Evolutionary conservation across 1,140 invertebrate species (phyloP), one percentile per base, ranked within the genome.

Genomic region (Varroa destructor): DNA sequence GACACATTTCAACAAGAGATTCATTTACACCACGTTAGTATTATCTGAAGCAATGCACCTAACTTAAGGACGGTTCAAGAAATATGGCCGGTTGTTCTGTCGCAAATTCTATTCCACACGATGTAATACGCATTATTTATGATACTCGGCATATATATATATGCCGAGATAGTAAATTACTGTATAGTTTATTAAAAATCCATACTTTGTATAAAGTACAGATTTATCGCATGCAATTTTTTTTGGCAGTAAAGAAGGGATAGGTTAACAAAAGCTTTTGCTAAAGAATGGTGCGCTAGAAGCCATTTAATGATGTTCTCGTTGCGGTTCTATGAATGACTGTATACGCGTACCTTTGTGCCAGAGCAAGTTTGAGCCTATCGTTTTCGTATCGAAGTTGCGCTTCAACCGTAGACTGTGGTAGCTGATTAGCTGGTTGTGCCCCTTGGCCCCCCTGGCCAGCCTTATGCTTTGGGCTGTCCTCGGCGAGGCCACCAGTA

Each of bases 371-470:
- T 83, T 96, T 96, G 56, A 98, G 84, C 75, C 92, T 84, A 79
- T 97, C 93, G 81, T 97, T 97, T 82, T 98, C 94, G 82, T 97
- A 96, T 80, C 95, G 92, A 54, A 97, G 83, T 79, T 96, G 92
- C 78, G 89, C 88, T 78, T 95, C 91, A 6, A 85, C 83, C 54
- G 83, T 83, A 74, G 75, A 72, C 71, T 78, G 76, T 6, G 75
- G 74, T 56, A 75, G 58, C 61, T 56, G 58, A 57, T 70, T 75
- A 43, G 74, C 73, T 40, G 40, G 54, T 25, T 46, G 25, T n/a
- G 70, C 73, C 40, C 72, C 67, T 43, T 56, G 67, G 42, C 56
- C 71, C 58, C 77, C 76, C 14, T 77, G 74, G 43, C 81, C 81
- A 6, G 77, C 71, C 75, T 83, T 82, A 79, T 86, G 84, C 77